phyloP scores from a whole-genome alignment of 2,888 invertebrate species.

The Trypoxylon attenuatum region DNA sequence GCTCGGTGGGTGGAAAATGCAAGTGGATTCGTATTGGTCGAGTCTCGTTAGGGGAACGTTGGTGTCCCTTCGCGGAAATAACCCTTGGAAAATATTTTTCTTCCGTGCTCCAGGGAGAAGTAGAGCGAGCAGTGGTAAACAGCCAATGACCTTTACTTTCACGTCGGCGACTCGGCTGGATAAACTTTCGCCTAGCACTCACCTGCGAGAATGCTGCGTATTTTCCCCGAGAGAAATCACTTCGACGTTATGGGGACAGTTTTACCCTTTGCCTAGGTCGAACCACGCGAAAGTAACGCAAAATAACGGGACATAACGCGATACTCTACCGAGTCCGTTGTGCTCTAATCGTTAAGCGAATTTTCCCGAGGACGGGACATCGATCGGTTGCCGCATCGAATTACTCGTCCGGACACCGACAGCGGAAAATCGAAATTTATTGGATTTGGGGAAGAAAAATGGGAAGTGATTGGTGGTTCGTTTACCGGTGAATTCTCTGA shows the following conservation, averaged over 20 bases:
- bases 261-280: slow-evolving; percentile 7
- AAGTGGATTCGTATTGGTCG: slow-evolving; percentile 5
- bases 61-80: slow-evolving; percentile 11
- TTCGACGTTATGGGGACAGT: slow-evolving; percentile 19
- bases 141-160: slow-evolving; percentile 57
- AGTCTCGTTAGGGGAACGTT: background rate
- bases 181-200: slow-evolving; percentile 47
- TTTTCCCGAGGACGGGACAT: background rate
- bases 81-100: slow-evolving; percentile 43
- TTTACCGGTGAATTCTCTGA: too few relatives aligned
- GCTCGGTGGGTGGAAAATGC: background rate
- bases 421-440: background rate
- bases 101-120: slow-evolving; percentile 6
- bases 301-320: too few relatives aligned
- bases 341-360: slow-evolving; percentile 24
- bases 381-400: background rate
- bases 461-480: too few relatives aligned
- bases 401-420: too few relatives aligned
- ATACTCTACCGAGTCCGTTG: slow-evolving; percentile 7
- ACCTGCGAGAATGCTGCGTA: slow-evolving; percentile 43
- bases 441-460: too few relatives aligned
- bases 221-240: slow-evolving; percentile 56
- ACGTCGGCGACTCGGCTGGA: slow-evolving; percentile 41
- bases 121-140: slow-evolving; percentile 46
- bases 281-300: slow-evolving; percentile 6